Base-by-base conservation (phyloP, 92 coral and sea anemone species). In the Scolanthus callimorphus region DNA sequence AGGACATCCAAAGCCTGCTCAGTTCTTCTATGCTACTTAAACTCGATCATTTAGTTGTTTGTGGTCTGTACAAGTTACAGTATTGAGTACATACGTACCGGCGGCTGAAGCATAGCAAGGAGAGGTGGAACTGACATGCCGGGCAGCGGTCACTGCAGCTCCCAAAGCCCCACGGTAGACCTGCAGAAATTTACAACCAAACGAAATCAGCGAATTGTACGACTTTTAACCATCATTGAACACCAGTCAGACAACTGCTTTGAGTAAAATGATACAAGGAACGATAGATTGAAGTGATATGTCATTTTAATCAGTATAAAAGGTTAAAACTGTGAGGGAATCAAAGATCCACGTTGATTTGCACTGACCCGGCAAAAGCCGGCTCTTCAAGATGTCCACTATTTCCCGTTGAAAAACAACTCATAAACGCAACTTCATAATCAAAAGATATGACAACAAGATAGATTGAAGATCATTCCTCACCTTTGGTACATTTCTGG, bases 151-250 rank as follows among this genome's bases (percentile, higher is more conserved):
- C 31, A 85, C 78, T 12, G 85, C 71, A 30, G 88, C 96, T 52
- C 96, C 90, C 55, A 94, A 74, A 34, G 96, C 84, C 24, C 99
- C 99, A 71, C 91, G 94, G 73, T 84, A 85, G 67, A 90, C 70
- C 91, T 94, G 45, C 41, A 46, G 17, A 9, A 6, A 10, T 6
- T 34, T n/a, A n/a, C n/a, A n/a, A n/a, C n/a, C n/a, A n/a, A n/a
- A n/a, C n/a, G n/a, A n/a, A n/a, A n/a, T n/a, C n/a, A n/a, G n/a
- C n/a, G n/a, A n/a, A n/a, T n/a, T n/a, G n/a, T n/a, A n/a, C n/a
- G n/a, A n/a, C n/a, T n/a, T n/a, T n/a, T n/a, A n/a, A n/a, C n/a
- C n/a, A n/a, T n/a, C n/a, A n/a, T n/a, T n/a, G n/a, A n/a, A n/a
- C n/a, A n/a, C n/a, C n/a, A n/a, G n/a, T n/a, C n/a, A n/a, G n/a